A percentile compares a stretch with the other conserved stretches of the same genome.
phyloP scores from a whole-genome alignment of 2,113 vertebrate species.

The Telmatochromis sp. region DNA sequence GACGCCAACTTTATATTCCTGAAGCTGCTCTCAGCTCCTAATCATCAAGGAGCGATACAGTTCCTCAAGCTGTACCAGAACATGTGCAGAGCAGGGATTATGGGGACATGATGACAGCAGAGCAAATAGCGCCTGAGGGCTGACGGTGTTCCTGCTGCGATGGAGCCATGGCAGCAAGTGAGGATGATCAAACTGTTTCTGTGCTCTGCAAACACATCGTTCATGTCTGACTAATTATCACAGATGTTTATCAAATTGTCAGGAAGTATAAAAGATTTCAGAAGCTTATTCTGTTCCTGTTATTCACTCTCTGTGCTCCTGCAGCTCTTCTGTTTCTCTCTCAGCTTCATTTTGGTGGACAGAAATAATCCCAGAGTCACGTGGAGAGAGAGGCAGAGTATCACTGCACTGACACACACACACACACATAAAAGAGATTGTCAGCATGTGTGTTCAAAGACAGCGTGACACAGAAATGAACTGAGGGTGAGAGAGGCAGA shows the following conservation, averaged over 20 bases:
- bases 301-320: background rate
- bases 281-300: background rate
- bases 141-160: background rate
- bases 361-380: constrained; percentile 55
- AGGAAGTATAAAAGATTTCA: background rate
- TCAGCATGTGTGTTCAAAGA: background rate
- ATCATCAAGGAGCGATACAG: background rate
- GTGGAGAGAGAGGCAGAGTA: constrained; percentile 1
- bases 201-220: background rate
- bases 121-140: background rate
- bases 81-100: background rate
- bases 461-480: background rate
- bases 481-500: background rate
- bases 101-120: background rate
- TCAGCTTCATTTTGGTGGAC: constrained; percentile 38
- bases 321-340: background rate
- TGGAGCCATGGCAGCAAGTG: background rate
- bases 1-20: background rate
- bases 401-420: background rate
- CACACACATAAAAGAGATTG: background rate
- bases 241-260: background rate
- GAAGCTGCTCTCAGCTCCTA: background rate
- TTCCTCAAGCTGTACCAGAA: background rate
- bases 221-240: background rate
- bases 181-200: background rate